Conservation (phyloP, 2,113 vertebrate genomes). For the Acinonyx jubatus region DNA sequence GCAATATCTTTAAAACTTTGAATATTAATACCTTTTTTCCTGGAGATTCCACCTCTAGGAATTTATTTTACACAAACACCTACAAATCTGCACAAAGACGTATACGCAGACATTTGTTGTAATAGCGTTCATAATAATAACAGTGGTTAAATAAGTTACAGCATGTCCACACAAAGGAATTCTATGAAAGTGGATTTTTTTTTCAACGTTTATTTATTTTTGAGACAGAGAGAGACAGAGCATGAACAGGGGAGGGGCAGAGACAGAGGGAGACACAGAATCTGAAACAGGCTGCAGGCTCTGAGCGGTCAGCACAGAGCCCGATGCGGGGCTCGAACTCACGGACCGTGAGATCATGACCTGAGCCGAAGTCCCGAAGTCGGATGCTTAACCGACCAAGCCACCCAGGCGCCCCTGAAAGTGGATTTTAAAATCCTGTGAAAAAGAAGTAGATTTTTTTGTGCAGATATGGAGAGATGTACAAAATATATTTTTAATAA, state of each 20-base stretch:
- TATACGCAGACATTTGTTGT: not conserved
- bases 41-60: not conserved
- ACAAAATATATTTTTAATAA: not conserved
- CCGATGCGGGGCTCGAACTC: too few species aligned
- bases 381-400: too few species aligned
- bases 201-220: too few species aligned
- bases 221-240: too few species aligned
- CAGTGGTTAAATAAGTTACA: not conserved
- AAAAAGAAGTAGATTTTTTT: slow-evolving; percentile 12
- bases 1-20: slow-evolving; percentile 1
- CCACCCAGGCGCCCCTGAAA: too few species aligned
- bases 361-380: too few species aligned
- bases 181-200: not conserved
- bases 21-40: not conserved
- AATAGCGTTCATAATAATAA: not conserved
- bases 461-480: not conserved
- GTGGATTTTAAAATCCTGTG: not conserved
- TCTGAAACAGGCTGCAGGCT: too few species aligned
- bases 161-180: not conserved
- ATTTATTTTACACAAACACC: slow-evolving; percentile 2
- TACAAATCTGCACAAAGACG: not conserved
- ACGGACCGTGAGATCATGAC: too few species aligned
- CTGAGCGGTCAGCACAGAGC: too few species aligned
- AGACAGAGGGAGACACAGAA: too few species aligned
- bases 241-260: too few species aligned